These are phyloP conservation scores for Protophormia terraenovae DNA, from an alignment of 2,888 invertebrate genomes.

Conservation along the genomic window DNA sequence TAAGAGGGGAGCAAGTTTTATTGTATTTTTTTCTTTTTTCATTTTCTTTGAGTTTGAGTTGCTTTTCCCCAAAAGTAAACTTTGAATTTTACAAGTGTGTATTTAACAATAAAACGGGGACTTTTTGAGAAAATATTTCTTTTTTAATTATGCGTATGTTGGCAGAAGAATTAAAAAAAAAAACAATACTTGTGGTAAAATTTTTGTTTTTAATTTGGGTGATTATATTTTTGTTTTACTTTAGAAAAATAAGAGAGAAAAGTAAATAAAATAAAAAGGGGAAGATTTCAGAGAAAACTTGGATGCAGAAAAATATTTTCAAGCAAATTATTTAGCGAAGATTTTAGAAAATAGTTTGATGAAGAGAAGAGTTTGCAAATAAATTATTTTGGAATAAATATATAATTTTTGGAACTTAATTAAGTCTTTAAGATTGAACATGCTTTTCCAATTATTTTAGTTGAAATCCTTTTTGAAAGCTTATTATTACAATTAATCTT, in stretches of 20 bases:
- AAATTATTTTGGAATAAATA: too few species aligned
- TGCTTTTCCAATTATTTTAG: background rate
- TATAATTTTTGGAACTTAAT: background rate
- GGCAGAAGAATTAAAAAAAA: background rate
- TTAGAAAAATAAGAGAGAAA: too few species aligned
- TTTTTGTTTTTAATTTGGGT: background rate
- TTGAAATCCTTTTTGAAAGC: background rate
- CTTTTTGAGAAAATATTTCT: background rate
- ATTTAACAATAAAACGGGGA: background rate
- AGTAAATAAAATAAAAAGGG: background rate
- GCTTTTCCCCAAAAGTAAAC: background rate
- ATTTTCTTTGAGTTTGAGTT: background rate
- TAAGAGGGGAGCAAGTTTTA: background rate
- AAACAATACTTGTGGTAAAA: background rate
- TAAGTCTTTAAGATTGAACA: too few species aligned
- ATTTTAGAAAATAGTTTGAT: background rate
- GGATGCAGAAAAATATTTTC: too few species aligned
- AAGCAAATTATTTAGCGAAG: too few species aligned
- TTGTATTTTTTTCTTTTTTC: too few species aligned
- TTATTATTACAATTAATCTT: constrained; percentile 2
- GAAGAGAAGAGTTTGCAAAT: too few species aligned
- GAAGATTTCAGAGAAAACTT: background rate
- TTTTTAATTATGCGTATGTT: constrained; percentile 11
- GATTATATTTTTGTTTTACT: background rate
- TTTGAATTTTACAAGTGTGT: background rate